These are phyloP conservation scores for Buteo buteo DNA, from an alignment of 2,113 vertebrate species.

Conservation along the genomic window DNA sequence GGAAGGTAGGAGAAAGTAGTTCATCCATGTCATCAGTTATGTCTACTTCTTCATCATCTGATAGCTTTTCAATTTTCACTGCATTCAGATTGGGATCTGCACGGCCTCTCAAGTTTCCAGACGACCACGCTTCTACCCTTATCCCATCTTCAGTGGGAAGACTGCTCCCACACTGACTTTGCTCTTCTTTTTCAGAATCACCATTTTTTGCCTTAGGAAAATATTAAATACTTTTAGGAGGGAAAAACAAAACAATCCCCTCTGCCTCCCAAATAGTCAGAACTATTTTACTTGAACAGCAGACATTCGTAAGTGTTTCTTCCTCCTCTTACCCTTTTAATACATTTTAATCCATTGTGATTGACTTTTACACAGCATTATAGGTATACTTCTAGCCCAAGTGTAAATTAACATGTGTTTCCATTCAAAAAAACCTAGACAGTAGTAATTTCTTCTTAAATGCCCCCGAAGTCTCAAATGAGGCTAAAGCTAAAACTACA, in stretches of 20 bases:
- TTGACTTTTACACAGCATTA: not conserved
- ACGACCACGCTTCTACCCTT: not conserved
- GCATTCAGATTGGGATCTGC: constrained; percentile 79
- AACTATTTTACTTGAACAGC: not conserved
- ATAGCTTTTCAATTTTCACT: constrained; percentile 89
- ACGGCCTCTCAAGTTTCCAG: constrained; percentile 59
- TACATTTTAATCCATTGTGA: not conserved
- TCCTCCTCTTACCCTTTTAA: not conserved
- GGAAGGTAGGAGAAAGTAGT: not conserved
- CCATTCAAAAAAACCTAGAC: not conserved
- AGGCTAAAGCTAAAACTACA: not conserved
- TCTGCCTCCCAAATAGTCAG: not conserved
- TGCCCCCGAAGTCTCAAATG: not conserved
- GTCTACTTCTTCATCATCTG: constrained; percentile 94
- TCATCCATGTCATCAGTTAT: constrained; percentile 88
- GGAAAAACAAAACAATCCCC: not conserved
- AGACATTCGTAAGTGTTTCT: not conserved
- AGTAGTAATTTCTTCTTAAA: not conserved
- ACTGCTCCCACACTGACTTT: not conserved
- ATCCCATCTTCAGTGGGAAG: constrained; percentile 17
- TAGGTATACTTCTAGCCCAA: not conserved
- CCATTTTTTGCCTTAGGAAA: constrained; percentile 76
- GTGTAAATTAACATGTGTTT: not conserved
- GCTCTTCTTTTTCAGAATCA: constrained; percentile 61
- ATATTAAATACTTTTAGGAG: not conserved